Evolutionary conservation across 2,797 vertebrate genomes (phyloP).

Genomic region (Karalla daura): DNA sequence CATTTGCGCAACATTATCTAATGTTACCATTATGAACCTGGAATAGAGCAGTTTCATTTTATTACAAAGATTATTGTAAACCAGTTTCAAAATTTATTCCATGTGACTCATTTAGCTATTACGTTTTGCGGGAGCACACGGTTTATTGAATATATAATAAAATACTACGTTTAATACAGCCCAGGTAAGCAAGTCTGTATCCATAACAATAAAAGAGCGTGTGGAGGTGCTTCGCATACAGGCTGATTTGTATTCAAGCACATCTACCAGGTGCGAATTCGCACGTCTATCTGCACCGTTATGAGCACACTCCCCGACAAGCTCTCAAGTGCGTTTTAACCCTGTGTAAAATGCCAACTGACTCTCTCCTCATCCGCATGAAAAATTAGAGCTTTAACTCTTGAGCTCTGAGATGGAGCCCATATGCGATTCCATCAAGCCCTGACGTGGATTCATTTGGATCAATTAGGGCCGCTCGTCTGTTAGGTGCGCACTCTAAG

Average conservation of each 20-base stretch:
- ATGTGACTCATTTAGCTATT: slow-evolving; percentile 30
- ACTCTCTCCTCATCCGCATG: slow-evolving; percentile 35
- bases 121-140: slow-evolving; percentile 43
- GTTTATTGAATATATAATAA: slow-evolving; percentile 50
- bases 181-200: slow-evolving; percentile 24
- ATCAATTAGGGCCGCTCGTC: slow-evolving; percentile 81
- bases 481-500: slow-evolving; percentile 78
- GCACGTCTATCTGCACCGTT: slow-evolving; percentile 34
- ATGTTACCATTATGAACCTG: slow-evolving; percentile 35
- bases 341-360: slow-evolving; percentile 50
- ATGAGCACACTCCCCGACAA: slow-evolving; percentile 23
- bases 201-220: slow-evolving; percentile 32
- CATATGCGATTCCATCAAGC: slow-evolving; percentile 74
- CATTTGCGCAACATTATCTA: slow-evolving; percentile 32
- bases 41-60: slow-evolving; percentile 56
- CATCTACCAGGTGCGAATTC: slow-evolving; percentile 46
- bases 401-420: slow-evolving; percentile 60
- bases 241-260: slow-evolving; percentile 54
- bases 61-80: slow-evolving; percentile 38
- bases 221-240: slow-evolving; percentile 19
- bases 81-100: slow-evolving; percentile 18
- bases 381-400: slow-evolving; percentile 69
- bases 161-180: slow-evolving; percentile 46
- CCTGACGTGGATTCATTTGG: slow-evolving; percentile 79
- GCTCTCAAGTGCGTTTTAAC: slow-evolving; percentile 65